Conservation (phyloP, 1,140 invertebrate species). For the Trichonephila inaurata region DNA sequence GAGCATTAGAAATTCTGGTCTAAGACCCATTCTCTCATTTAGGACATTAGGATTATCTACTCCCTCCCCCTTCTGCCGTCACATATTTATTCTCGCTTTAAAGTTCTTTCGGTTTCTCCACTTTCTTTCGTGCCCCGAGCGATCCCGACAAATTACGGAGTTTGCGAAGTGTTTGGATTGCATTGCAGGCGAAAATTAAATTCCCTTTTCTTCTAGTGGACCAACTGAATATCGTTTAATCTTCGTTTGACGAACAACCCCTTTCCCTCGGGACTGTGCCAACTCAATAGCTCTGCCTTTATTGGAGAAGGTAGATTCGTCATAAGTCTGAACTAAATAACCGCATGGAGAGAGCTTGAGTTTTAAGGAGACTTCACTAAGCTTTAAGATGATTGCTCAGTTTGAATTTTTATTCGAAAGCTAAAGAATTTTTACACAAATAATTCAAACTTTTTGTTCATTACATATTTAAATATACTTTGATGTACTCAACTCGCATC, state of each 20-base stretch:
- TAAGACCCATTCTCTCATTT: slow-evolving; percentile 61
- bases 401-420: no score
- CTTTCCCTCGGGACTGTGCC: background rate
- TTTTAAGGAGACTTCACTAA: no score
- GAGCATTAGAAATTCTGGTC: slow-evolving; percentile 72
- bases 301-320: background rate
- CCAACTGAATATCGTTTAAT: slow-evolving; percentile 44
- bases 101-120: slow-evolving; percentile 52
- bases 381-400: no score
- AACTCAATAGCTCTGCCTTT: slow-evolving; percentile 2
- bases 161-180: slow-evolving; percentile 48
- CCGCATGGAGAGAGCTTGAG: no score
- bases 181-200: slow-evolving; percentile 21
- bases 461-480: no score
- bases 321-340: no score
- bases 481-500: no score
- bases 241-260: background rate
- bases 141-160: slow-evolving; percentile 53
- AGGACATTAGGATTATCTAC: slow-evolving; percentile 73
- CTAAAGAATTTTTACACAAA: no score
- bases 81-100: slow-evolving; percentile 63
- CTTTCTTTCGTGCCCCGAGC: slow-evolving; percentile 18
- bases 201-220: slow-evolving; percentile 50
- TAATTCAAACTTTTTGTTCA: no score
- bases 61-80: slow-evolving; percentile 12